Conservation (phyloP, 2,797 vertebrate genomes). For the Chloroceryle inda region DNA sequence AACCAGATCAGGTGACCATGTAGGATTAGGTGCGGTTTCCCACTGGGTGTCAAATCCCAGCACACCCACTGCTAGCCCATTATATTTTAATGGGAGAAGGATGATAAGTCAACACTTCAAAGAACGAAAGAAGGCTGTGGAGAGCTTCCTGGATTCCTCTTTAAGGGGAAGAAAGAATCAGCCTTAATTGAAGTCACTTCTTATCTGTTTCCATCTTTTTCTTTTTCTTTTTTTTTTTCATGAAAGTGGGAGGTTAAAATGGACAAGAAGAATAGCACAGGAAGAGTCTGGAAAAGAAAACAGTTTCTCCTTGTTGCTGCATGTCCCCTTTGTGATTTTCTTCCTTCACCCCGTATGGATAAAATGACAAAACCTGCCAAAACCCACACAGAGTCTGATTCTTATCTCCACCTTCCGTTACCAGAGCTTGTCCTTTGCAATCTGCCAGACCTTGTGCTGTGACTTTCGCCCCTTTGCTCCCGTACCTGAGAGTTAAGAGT, state of each 20-base stretch:
- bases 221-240: conserved; percentile 36
- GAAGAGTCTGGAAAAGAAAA: conserved; percentile 41
- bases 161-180: conserved; percentile 28
- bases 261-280: conserved; percentile 48
- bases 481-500: background rate
- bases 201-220: conserved; percentile 63
- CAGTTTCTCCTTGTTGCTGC: conserved; percentile 15
- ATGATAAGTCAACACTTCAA: conserved; percentile 61
- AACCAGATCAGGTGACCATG: background rate
- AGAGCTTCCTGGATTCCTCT: conserved; percentile 48
- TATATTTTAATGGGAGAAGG: conserved; percentile 72
- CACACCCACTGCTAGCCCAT: conserved; percentile 65
- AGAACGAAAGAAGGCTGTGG: background rate
- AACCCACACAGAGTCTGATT: conserved; percentile 27
- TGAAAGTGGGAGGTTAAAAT: conserved; percentile 48
- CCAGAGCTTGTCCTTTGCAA: background rate
- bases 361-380: conserved; percentile 55
- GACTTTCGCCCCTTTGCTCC: background rate
- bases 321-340: conserved; percentile 4
- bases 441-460: background rate
- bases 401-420: background rate
- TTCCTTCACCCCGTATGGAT: background rate
- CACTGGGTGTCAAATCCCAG: conserved; percentile 70
- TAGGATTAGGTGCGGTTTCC: conserved; percentile 61
- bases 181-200: conserved; percentile 57